Conservation (phyloP, 1,140 invertebrate species). For the Cyclargus thomasi region DNA sequence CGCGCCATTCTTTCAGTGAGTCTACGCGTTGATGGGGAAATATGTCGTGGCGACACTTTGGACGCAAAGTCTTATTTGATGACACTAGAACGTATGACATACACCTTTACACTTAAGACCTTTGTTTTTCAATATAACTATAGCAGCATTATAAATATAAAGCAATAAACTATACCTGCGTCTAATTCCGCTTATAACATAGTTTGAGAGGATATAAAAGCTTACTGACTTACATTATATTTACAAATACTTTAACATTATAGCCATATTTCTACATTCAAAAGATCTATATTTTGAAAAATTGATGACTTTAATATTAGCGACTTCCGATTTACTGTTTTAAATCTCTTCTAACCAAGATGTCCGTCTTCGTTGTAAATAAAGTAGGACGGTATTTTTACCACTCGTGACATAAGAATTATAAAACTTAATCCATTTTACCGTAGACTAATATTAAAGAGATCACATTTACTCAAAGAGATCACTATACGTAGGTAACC, state of each 20-base stretch:
- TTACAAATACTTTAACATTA: constrained; percentile 2
- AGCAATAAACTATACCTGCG: not conserved
- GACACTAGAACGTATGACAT: too few species aligned
- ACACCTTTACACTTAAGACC: too few species aligned
- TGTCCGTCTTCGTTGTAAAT: not conserved
- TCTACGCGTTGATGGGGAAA: too few species aligned
- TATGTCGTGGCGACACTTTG: too few species aligned
- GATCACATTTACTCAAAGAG: not conserved
- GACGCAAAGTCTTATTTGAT: too few species aligned
- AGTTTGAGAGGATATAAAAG: not conserved
- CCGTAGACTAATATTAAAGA: not conserved
- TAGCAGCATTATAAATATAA: not conserved
- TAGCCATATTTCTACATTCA: not conserved
- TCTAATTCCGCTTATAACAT: not conserved
- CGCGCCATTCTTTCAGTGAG: too few species aligned
- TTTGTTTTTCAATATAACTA: not conserved
- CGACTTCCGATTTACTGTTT: not conserved
- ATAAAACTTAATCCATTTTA: not conserved
- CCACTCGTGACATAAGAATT: not conserved
- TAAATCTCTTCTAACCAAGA: not conserved
- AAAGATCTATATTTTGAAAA: not conserved
- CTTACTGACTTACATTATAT: not conserved
- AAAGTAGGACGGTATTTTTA: not conserved
- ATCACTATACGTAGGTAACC: not conserved
- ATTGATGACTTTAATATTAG: not conserved